phyloP scores from a whole-genome alignment of 2,888 invertebrate genomes.

The Cistogaster globosa region DNA sequence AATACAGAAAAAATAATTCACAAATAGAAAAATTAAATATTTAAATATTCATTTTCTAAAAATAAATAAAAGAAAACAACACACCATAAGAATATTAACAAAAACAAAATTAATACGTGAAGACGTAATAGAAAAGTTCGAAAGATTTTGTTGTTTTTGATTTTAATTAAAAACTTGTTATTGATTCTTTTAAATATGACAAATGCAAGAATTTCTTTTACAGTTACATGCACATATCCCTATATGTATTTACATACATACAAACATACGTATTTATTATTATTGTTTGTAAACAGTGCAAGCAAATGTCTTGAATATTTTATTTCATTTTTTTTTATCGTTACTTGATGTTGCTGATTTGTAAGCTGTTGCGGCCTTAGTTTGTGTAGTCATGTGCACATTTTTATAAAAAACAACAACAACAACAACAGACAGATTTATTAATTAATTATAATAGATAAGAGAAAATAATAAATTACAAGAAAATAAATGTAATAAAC shows the following conservation, averaged over 20 bases:
- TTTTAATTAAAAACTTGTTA: slow-evolving; percentile 28
- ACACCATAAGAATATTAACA: slow-evolving; percentile 21
- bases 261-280: neutral
- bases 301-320: slow-evolving; percentile 12
- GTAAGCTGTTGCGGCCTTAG: slow-evolving; percentile 13
- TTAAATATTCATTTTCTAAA: slow-evolving; percentile 30
- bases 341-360: slow-evolving; percentile 14
- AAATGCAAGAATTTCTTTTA: slow-evolving; percentile 19
- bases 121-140: neutral
- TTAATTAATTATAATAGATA: slow-evolving; percentile 27
- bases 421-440: slow-evolving; percentile 23
- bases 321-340: neutral
- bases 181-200: slow-evolving; percentile 7
- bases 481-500: no score
- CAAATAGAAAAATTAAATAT: no score
- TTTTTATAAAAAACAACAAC: slow-evolving; percentile 31
- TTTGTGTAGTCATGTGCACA: slow-evolving; percentile 47
- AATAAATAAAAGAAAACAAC: neutral
- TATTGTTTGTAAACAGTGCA: neutral
- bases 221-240: neutral
- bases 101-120: slow-evolving; percentile 21
- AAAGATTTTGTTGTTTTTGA: no score
- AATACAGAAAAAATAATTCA: neutral
- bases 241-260: no score
- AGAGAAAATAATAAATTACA: slow-evolving; percentile 11